Conservation (phyloP, 2,888 invertebrate species). For the Pseudolycoriella hygida region DNA sequence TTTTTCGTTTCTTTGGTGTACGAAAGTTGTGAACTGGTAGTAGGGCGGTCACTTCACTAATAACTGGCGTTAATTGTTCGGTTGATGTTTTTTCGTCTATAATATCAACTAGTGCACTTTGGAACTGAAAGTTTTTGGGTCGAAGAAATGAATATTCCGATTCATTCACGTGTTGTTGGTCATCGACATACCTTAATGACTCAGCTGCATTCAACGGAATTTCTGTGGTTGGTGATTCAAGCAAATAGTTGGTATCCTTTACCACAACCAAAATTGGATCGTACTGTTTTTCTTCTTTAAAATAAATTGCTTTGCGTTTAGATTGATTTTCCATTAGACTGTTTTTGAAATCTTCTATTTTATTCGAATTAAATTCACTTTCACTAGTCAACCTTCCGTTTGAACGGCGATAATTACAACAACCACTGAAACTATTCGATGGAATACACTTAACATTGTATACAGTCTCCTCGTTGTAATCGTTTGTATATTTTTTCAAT, state of each 20-base stretch:
- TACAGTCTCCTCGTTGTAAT: constrained; percentile 17
- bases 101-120: background rate
- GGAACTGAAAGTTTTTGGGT: background rate
- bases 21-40: constrained; percentile 10
- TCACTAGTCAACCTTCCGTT: background rate
- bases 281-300: constrained; percentile 11
- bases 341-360: constrained; percentile 17
- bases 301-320: constrained; percentile 16
- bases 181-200: background rate
- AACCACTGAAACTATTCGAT: constrained; percentile 13
- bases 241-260: background rate
- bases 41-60: background rate
- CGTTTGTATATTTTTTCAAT: constrained; percentile 21
- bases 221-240: background rate
- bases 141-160: background rate
- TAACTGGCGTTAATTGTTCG: background rate
- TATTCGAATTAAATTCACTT: background rate
- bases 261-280: background rate
- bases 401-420: constrained; percentile 5
- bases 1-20: constrained; percentile 10
- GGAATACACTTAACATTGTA: constrained; percentile 26
- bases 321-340: constrained; percentile 18
- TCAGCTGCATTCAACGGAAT: background rate
- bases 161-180: background rate
- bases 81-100: background rate